phyloP scores from a whole-genome alignment of 2,113 vertebrate genomes.

The Leptodactylus fuscus region DNA sequence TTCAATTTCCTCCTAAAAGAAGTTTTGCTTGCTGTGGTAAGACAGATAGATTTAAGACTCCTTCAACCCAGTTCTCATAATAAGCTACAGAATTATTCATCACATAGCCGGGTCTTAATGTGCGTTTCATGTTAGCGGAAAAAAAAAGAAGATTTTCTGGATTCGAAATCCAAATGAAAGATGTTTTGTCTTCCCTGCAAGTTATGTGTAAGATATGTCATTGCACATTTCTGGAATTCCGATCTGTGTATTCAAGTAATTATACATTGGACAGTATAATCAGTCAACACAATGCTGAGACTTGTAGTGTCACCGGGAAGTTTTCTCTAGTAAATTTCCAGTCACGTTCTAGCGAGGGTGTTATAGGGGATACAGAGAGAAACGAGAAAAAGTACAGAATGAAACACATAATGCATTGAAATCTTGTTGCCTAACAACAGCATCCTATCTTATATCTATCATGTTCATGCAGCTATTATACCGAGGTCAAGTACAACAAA shows the following conservation, averaged over 20 bases:
- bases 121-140: background rate
- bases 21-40: background rate
- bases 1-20: conserved; percentile 42
- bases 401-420: background rate
- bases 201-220: background rate
- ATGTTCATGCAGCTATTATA: background rate
- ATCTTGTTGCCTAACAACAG: background rate
- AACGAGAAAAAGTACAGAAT: background rate
- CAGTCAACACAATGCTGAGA: background rate
- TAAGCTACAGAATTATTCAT: background rate
- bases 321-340: background rate
- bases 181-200: background rate
- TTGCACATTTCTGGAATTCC: background rate
- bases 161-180: background rate
- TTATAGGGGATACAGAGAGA: background rate
- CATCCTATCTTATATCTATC: background rate
- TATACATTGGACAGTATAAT: background rate
- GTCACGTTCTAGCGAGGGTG: background rate
- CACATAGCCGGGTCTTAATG: background rate
- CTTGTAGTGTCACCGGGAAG: background rate
- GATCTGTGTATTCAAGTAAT: background rate
- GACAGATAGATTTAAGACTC: background rate
- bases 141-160: background rate
- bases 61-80: background rate
- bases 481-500: background rate